Base-by-base conservation (phyloP, 2,113 vertebrate genomes). In the Thalassarche chlororhynchos region DNA sequence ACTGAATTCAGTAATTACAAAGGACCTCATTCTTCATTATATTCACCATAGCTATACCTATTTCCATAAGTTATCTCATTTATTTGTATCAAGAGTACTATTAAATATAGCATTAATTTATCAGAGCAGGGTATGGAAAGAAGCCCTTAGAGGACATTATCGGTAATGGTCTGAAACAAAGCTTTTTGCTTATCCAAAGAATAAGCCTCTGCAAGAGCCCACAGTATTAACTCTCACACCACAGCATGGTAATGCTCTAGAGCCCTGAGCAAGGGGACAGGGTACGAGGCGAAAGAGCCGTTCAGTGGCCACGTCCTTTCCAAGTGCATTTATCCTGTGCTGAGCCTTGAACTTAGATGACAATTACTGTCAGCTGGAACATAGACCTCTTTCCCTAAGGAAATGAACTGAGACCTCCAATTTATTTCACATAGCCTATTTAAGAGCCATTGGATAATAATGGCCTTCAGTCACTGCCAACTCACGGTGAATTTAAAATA, bases 41-140 rank as follows among this genome's bases (percentile, higher is more conserved):
- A 72, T 54, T 94, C 89, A 69, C 84, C 32, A 42, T 19, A 76
- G 74, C 58, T 72, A 71, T 87, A 96, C 40, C 18, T 92, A 79
- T 91, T 84, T 89, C 70, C 36, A 14, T 89, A 90, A 92, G 89
- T 76, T 91, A 92, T 93, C 80, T 92, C 81, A 78, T 93, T 91
- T 84, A 95, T 95, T 97, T 96, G 49, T 83, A 94, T n/a, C 93
- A 79, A 87, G 93, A 91, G 61, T 31, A 80, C 65, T 76, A 96
- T 94, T 84, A 96, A 95, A 84, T 83, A 74, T n/a, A 74, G 32
- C 36, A 76, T 87, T 94, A 87, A 92, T 93, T 91, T 89, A 54
- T 72, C 84, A 69, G 70, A 96, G 62, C 32, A 29, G 66, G 44
- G 46, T 89, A 65, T 12, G 17, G 58, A 71, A 87, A 80, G 84